These are phyloP conservation scores for Willisornis vidua DNA, from an alignment of 2,113 vertebrate genomes.

Conservation along the genomic window DNA sequence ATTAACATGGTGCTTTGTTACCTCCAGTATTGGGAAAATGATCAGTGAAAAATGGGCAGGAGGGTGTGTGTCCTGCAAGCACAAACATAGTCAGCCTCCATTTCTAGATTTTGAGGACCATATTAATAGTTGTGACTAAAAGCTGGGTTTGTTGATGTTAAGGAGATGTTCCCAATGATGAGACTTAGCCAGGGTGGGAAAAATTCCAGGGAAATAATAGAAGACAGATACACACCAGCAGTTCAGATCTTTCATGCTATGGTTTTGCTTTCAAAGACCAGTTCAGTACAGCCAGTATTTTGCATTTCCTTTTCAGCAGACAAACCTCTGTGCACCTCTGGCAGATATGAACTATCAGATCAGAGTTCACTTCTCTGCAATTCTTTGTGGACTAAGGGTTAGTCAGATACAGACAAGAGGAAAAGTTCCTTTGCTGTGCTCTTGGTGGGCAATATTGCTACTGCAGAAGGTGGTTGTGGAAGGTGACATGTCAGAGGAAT, in stretches of 20 bases:
- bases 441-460: neutral
- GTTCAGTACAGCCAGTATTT: neutral
- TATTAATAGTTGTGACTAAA: neutral
- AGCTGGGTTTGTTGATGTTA: neutral
- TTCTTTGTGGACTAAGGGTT: neutral
- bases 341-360: neutral
- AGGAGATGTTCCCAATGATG: neutral
- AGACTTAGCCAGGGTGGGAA: neutral
- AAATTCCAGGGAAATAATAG: neutral
- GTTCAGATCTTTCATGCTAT: neutral
- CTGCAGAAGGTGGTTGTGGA: neutral
- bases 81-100: neutral
- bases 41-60: neutral
- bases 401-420: neutral
- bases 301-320: neutral
- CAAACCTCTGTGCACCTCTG: neutral
- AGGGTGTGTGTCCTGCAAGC: neutral
- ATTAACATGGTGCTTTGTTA: neutral
- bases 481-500: neutral
- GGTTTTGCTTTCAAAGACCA: neutral
- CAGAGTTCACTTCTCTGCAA: neutral
- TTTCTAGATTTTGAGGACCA: neutral
- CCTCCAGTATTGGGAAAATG: neutral
- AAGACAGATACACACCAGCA: neutral
- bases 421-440: neutral